Conservation (phyloP, 1,140 invertebrate genomes). For the Drosophila ficusphila region DNA sequence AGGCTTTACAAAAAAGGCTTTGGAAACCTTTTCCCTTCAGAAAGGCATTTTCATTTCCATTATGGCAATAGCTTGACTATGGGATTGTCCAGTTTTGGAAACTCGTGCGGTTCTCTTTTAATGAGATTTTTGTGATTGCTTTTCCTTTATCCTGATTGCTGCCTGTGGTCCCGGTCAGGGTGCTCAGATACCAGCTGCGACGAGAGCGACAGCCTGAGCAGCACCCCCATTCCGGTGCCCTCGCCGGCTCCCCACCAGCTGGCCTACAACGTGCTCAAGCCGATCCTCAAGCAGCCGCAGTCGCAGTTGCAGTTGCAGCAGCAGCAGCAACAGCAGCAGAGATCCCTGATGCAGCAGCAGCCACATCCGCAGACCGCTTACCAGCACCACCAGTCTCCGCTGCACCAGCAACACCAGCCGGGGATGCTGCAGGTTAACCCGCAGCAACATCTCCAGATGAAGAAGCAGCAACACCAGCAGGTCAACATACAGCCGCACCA, state of each 20-base stretch:
- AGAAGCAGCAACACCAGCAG: not conserved
- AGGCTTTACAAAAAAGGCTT: no score
- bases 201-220: slow-evolving; percentile 63
- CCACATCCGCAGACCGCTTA: slow-evolving; percentile 19
- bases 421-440: no score
- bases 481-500: slow-evolving; percentile 16
- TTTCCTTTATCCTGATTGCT: slow-evolving; percentile 9
- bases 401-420: slow-evolving; percentile 4
- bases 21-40: no score
- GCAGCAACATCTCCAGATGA: slow-evolving; percentile 1
- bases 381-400: no score
- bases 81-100: no score
- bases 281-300: slow-evolving; percentile 70
- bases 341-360: not conserved
- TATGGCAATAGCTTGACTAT: no score
- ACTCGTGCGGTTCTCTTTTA: slow-evolving; percentile 1
- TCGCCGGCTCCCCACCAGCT: slow-evolving; percentile 62
- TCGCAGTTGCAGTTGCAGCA: slow-evolving; percentile 13
- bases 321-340: slow-evolving; percentile 4
- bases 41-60: no score
- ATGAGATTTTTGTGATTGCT: not conserved
- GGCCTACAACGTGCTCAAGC: slow-evolving; percentile 68
- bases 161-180: slow-evolving; percentile 11
- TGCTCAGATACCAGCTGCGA: slow-evolving; percentile 72
- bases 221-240: slow-evolving; percentile 48